Evolutionary conservation across 2,113 vertebrate species (phyloP).

Genomic region (Paedocypris sp.): DNA sequence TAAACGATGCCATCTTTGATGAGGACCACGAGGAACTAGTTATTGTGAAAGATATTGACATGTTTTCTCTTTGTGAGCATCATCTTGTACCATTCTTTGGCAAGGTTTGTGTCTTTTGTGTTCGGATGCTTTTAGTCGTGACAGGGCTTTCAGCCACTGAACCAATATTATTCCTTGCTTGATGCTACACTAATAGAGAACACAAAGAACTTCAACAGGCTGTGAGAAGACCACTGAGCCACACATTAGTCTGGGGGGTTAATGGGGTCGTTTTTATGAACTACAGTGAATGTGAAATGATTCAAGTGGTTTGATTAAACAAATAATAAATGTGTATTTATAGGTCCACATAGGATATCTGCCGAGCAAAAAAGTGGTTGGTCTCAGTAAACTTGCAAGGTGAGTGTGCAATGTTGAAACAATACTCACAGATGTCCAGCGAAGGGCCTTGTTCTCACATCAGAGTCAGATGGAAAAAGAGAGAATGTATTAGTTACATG

Average conservation of each 20-base stretch:
- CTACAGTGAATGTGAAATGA: neutral
- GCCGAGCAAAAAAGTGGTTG: slow-evolving; percentile 64
- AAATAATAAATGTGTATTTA: neutral
- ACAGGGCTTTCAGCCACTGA: neutral
- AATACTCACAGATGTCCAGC: neutral
- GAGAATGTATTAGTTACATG: slow-evolving; percentile 37
- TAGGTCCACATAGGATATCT: slow-evolving; percentile 67
- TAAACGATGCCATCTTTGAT: slow-evolving; percentile 67
- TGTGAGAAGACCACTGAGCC: neutral
- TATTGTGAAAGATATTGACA: slow-evolving; percentile 65
- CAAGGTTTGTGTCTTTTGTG: slow-evolving; percentile 44
- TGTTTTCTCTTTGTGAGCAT: slow-evolving; percentile 67
- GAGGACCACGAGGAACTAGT: slow-evolving; percentile 69
- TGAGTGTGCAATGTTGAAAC: slow-evolving; percentile 34
- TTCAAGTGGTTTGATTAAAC: too few relatives aligned
- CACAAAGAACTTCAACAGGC: neutral
- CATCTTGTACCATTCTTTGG: slow-evolving; percentile 67
- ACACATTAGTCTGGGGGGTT: neutral
- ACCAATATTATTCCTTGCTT: neutral
- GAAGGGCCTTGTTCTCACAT: slow-evolving; percentile 5
- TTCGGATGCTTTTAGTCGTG: neutral
- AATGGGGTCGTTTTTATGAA: slow-evolving; percentile 1
- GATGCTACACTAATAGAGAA: neutral
- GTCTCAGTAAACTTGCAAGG: slow-evolving; percentile 63
- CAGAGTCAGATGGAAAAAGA: neutral